Base-by-base conservation (phyloP, 2,113 vertebrate genomes). In the Xiphophorus hellerii region DNA sequence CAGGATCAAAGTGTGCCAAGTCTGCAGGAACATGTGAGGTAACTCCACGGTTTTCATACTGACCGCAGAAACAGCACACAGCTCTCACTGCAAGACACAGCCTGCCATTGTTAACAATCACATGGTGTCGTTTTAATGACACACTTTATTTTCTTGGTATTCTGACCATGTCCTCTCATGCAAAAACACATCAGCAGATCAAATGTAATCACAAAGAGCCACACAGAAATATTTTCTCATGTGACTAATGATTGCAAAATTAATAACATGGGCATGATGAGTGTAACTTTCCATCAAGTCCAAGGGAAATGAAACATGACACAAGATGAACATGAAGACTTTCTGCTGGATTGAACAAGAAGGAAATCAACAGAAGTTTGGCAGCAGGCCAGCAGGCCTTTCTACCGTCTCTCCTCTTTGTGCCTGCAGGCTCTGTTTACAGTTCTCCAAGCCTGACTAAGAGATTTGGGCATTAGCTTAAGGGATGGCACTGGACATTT, bases 371-470 rank as follows among this genome's bases (percentile, higher is more conserved):
- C 42, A 14, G 15, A 15, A 14, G 15, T 17, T 44, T 17, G 15
- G 42, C 42, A 44, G 42, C 14, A 1, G 3, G 15, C 13, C 42
- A 48, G 15, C 44, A 42, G 14, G 44, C 0, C 14, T 14, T 44
- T 44, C 42, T 14, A 25, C 20, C 2, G 1, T 58, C 51, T 58
- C 51, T 58, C 25, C 51, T 60, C 37, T 68, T 39, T 4, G 29
- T 51, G 33, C 48, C 70, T 68, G 71, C 76, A 30, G 62, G 28
- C 15, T 76, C 73, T 62, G 72, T 78, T 77, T 83, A 78, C 71
- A 79, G 30, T 66, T 82, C 87, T 74, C 71, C 67, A 76, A 25
- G 62, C 81, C 82, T 85, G 77, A 72, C 82, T 82, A 77, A 74
- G 51, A 27, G 66, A 77, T 66, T 39, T 31, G 58, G 69, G 72